These are phyloP conservation scores for Eulithis testata DNA, from an alignment of 2,888 invertebrate genomes.

Conservation along the genomic window DNA sequence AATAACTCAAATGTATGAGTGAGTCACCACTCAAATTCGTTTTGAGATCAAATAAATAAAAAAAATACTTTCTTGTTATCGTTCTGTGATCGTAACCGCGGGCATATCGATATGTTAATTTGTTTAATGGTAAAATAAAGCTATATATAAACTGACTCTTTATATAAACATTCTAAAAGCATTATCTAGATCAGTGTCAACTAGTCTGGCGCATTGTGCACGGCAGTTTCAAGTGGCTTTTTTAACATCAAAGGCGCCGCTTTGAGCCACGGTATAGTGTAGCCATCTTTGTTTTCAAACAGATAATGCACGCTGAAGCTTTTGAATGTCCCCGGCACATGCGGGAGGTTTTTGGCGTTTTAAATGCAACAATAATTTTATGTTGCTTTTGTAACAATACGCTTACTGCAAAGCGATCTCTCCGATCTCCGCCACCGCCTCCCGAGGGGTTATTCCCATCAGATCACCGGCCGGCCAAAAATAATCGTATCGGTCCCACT, in stretches of 20 bases:
- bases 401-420: no score
- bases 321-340: slow-evolving; percentile 6
- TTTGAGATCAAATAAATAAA: no score
- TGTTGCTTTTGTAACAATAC: neutral
- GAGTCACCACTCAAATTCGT: no score
- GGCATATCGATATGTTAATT: no score
- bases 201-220: slow-evolving; percentile 49
- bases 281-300: slow-evolving; percentile 24
- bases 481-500: no score
- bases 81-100: no score
- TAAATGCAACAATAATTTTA: neutral
- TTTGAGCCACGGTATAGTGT: slow-evolving; percentile 41
- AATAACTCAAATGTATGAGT: no score
- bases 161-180: slow-evolving; percentile 11
- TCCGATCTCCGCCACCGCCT: no score
- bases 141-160: neutral
- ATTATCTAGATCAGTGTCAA: slow-evolving; percentile 25
- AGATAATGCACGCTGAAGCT: slow-evolving; percentile 18
- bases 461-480: no score
- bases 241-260: slow-evolving; percentile 66
- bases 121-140: no score
- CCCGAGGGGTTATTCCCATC: no score
- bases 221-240: slow-evolving; percentile 65
- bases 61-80: no score
- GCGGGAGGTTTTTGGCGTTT: slow-evolving; percentile 9